Evolutionary conservation across 2,797 vertebrate species (phyloP).

Genomic region (Lagodon rhomboides): DNA sequence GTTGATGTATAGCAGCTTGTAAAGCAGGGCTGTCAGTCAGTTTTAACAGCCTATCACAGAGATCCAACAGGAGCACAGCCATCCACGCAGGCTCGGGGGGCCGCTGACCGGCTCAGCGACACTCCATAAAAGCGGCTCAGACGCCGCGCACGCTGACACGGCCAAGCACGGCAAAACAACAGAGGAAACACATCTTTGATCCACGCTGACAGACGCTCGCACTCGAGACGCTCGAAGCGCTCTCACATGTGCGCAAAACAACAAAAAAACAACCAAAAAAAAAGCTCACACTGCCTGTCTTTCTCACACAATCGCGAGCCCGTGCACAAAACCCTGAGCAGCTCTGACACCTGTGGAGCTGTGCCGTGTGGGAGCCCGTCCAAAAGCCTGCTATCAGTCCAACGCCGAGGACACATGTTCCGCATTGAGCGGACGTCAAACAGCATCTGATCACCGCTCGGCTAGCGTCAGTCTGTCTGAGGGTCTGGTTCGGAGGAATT

Average conservation of each 20-base stretch:
- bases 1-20: conserved; percentile 78
- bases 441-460: conserved; percentile 68
- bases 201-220: conserved; percentile 52
- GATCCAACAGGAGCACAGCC: conserved; percentile 74
- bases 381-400: conserved; percentile 67
- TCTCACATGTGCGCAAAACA: conserved; percentile 35
- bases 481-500: conserved; percentile 61
- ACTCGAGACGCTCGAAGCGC: conserved; percentile 55
- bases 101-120: conserved; percentile 66
- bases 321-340: conserved; percentile 45
- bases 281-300: conserved; percentile 35
- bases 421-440: conserved; percentile 77
- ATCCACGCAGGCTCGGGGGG: conserved; percentile 42
- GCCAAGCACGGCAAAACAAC: conserved; percentile 65
- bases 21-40: conserved; percentile 71
- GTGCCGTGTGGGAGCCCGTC: conserved; percentile 54
- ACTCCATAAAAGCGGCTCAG: conserved; percentile 73
- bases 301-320: conserved; percentile 48
- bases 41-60: conserved; percentile 76
- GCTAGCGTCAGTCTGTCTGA: conserved; percentile 81
- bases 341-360: conserved; percentile 75
- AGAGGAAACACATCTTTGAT: conserved; percentile 66
- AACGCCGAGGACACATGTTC: conserved; percentile 72
- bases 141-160: conserved; percentile 51
- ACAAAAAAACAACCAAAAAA: conserved; percentile 23